Conservation (phyloP, 2,888 invertebrate genomes). For the Microplitis deprimator region DNA sequence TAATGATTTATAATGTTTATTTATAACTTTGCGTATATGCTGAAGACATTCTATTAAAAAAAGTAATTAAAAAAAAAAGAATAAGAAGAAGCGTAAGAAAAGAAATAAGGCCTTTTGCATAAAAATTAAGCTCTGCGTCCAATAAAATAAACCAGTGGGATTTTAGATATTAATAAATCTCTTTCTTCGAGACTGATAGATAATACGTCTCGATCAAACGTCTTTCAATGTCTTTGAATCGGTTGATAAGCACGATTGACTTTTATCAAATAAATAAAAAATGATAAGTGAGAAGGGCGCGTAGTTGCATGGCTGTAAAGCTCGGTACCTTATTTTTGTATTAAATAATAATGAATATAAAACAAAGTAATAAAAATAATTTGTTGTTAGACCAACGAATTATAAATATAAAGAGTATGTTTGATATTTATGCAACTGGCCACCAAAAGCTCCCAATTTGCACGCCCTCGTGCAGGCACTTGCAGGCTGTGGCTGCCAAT, state of each 20-base stretch:
- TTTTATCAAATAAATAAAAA: conserved; percentile 45
- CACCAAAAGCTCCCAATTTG: conserved; percentile 64
- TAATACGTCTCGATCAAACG: conserved; percentile 29
- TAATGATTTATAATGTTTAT: conserved; percentile 68
- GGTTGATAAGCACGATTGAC: not conserved
- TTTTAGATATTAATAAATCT: conserved; percentile 7
- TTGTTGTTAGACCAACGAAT: conserved; percentile 66
- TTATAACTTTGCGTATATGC: conserved; percentile 59
- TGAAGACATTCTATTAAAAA: conserved; percentile 57
- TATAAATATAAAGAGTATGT: conserved; percentile 61
- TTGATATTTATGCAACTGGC: conserved; percentile 69
- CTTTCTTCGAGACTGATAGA: conserved; percentile 17
- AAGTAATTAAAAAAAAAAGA: conserved; percentile 34
- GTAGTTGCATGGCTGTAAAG: conserved; percentile 70
- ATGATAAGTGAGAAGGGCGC: conserved; percentile 56
- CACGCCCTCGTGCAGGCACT: conserved; percentile 54
- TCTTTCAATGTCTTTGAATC: conserved; percentile 2
- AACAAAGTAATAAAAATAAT: conserved; percentile 57
- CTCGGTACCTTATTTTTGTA: conserved; percentile 71
- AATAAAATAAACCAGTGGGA: conserved; percentile 24
- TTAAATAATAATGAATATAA: conserved; percentile 53
- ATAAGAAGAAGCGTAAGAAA: conserved; percentile 31
- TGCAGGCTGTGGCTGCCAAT: conserved; percentile 56
- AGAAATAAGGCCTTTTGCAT: conserved; percentile 65
- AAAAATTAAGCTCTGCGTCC: conserved; percentile 61